These are phyloP conservation scores for Hypomecis punctinalis DNA, from an alignment of 2,888 invertebrate species.

Conservation along the genomic window DNA sequence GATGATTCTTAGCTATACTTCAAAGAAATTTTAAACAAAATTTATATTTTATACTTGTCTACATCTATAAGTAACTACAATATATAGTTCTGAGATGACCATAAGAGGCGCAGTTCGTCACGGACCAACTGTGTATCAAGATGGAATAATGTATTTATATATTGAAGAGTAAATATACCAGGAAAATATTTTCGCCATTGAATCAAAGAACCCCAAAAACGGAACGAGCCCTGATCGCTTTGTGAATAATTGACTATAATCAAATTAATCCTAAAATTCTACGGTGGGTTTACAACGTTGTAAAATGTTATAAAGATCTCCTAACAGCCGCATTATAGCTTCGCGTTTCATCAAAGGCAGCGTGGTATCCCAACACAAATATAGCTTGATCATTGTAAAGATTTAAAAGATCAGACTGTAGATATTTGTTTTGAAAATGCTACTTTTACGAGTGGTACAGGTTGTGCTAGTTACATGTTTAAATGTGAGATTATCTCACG, in stretches of 20 bases:
- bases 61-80: no score
- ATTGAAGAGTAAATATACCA: background rate
- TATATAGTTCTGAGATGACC: no score
- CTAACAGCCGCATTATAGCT: constrained; percentile 75
- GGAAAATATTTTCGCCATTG: background rate
- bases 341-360: constrained; percentile 61
- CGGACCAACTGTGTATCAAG: no score
- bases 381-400: constrained; percentile 44
- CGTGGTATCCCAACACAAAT: constrained; percentile 41
- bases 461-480: constrained; percentile 39
- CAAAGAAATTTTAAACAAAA: no score
- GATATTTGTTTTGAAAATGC: constrained; percentile 45
- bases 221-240: constrained; percentile 75
- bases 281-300: constrained; percentile 83
- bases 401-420: constrained; percentile 37
- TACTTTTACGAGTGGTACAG: constrained; percentile 43
- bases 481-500: constrained; percentile 40
- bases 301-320: constrained; percentile 82
- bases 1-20: no score
- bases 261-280: constrained; percentile 84
- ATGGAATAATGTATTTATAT: background rate
- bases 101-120: no score
- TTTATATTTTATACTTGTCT: no score
- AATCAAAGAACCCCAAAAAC: constrained; percentile 55
- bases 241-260: constrained; percentile 85